Percentiles rank a stretch among this genome's conserved stretches.
Evolutionary conservation across 2,888 invertebrate genomes (phyloP).

Genomic region (Acrobasis suavella): DNA sequence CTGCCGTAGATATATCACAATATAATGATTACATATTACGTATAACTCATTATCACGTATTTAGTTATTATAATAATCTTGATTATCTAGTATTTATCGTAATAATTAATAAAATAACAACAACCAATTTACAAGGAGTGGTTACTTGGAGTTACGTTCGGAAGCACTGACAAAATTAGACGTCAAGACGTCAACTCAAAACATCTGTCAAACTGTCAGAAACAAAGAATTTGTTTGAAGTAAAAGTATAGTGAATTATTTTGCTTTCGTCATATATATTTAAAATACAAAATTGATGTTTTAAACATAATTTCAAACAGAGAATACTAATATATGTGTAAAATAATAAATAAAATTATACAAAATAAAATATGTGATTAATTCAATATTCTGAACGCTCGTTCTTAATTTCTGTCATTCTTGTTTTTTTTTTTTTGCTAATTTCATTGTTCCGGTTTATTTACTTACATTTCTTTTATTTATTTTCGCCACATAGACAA

Average conservation of each 20-base stretch:
- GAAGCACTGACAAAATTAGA: background rate
- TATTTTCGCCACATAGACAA: conserved; percentile 4
- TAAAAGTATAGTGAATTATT: no score
- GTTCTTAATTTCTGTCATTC: conserved; percentile 44
- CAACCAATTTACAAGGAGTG: conserved; percentile 11
- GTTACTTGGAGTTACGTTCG: conserved; percentile 3
- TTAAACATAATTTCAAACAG: background rate
- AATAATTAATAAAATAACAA: background rate
- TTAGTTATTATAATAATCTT: background rate
- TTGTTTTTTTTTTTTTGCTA: conserved; percentile 24
- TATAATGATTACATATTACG: background rate
- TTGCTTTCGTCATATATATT: background rate
- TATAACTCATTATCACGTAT: conserved; percentile 7
- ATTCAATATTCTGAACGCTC: conserved; percentile 43
- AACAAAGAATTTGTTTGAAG: background rate
- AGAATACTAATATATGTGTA: background rate
- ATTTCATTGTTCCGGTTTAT: conserved; percentile 30
- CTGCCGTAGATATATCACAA: background rate
- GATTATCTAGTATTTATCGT: background rate
- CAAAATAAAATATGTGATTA: background rate
- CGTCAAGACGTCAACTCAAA: background rate
- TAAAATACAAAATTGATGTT: background rate
- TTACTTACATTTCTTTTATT: conserved; percentile 23
- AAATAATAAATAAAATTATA: background rate
- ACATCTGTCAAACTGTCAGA: conserved; percentile 1